These are phyloP conservation scores for Sebastes hubbsi DNA, from an alignment of 2,797 vertebrate genomes.

Conservation along the genomic window DNA sequence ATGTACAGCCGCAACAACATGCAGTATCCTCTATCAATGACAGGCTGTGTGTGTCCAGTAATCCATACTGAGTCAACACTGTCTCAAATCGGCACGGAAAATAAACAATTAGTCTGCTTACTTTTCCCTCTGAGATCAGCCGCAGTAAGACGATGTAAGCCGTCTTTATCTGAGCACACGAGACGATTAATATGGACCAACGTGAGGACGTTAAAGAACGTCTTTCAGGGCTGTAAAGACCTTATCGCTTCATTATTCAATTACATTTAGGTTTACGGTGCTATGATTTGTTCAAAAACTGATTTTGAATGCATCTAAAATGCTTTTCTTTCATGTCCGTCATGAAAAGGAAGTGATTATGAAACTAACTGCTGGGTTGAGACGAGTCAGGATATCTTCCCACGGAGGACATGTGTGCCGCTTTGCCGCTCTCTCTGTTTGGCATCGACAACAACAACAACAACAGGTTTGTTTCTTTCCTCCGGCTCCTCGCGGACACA, in stretches of 20 bases:
- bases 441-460: not conserved
- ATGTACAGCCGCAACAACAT: not conserved
- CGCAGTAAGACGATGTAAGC: not conserved
- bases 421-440: not conserved
- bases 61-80: slow-evolving; percentile 11
- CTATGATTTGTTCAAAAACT: not conserved
- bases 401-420: not conserved
- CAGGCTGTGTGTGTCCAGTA: slow-evolving; percentile 5
- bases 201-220: not conserved
- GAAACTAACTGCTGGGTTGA: not conserved
- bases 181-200: not conserved
- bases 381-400: not conserved
- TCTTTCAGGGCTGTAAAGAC: not conserved
- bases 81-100: not conserved
- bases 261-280: not conserved
- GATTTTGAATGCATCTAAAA: not conserved
- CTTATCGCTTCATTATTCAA: not conserved
- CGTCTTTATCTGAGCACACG: not conserved
- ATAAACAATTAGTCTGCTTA: slow-evolving; percentile 24
- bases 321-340: not conserved
- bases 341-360: not conserved
- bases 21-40: slow-evolving; percentile 7
- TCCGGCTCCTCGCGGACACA: not conserved
- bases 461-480: not conserved
- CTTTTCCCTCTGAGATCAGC: not conserved